phyloP scores from a whole-genome alignment of 2,888 invertebrate species.

The Pogonocherus hispidulus region DNA sequence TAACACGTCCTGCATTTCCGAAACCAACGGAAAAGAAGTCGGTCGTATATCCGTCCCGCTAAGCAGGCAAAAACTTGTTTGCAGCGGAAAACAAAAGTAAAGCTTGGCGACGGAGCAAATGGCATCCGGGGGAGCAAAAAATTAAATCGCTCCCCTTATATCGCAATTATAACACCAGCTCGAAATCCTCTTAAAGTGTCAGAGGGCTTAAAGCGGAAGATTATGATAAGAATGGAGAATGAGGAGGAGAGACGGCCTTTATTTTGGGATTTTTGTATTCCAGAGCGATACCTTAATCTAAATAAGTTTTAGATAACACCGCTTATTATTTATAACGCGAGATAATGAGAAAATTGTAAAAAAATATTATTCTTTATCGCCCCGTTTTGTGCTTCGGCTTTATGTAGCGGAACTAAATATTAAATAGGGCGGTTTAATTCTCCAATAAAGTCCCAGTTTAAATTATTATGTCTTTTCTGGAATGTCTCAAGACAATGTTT shows the following conservation, averaged over 20 bases:
- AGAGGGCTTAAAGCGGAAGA: conserved; percentile 3
- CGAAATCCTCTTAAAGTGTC: neutral
- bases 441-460: too few relatives aligned
- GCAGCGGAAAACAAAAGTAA: neutral
- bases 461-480: too few relatives aligned
- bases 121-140: neutral
- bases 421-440: neutral
- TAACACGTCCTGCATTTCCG: conserved; percentile 2
- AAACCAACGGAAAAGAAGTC: neutral
- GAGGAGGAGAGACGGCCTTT: neutral
- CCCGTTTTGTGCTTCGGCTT: neutral
- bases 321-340: conserved; percentile 1
- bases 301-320: conserved; percentile 18
- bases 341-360: neutral
- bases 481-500: too few relatives aligned
- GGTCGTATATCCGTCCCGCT: neutral
- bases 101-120: neutral
- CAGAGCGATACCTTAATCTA: conserved; percentile 2
- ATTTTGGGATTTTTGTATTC: neutral
- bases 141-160: neutral
- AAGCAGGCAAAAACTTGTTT: neutral
- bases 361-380: neutral
- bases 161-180: neutral
- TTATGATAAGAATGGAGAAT: conserved; percentile 3
- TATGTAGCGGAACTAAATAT: neutral